Percentiles rank a stretch among this genome's conserved stretches.
Evolutionary conservation across 2,888 invertebrate species (phyloP).

Genomic region (Agrotis segetum): DNA sequence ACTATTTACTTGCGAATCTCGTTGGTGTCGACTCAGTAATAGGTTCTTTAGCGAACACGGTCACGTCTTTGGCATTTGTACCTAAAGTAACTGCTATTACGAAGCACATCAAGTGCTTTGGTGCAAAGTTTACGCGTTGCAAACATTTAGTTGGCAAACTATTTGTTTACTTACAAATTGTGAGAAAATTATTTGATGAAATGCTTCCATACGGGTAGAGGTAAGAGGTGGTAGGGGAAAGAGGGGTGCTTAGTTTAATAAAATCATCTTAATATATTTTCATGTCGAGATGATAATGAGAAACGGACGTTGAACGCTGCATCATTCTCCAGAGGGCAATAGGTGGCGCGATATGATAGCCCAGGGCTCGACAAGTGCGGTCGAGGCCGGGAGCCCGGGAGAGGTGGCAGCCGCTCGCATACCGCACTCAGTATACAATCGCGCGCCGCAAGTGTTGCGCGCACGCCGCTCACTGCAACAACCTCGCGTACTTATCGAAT

Average conservation of each 20-base stretch:
- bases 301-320: constrained; percentile 81
- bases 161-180: neutral
- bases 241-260: constrained; percentile 25
- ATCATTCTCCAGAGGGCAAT: constrained; percentile 86
- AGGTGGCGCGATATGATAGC: constrained; percentile 86
- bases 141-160: constrained; percentile 14
- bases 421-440: constrained; percentile 86
- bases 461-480: constrained; percentile 82
- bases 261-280: constrained; percentile 66
- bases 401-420: constrained; percentile 82
- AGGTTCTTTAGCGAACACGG: constrained; percentile 54
- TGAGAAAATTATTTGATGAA: neutral
- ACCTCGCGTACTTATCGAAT: constrained; percentile 74
- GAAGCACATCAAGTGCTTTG: constrained; percentile 45
- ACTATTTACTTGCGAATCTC: constrained; percentile 69
- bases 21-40: constrained; percentile 48
- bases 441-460: constrained; percentile 88
- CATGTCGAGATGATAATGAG: constrained; percentile 77
- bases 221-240: neutral
- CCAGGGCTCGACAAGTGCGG: constrained; percentile 81
- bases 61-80: constrained; percentile 71
- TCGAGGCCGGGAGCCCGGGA: constrained; percentile 87
- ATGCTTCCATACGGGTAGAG: neutral
- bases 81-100: constrained; percentile 42
- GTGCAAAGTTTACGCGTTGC: constrained; percentile 24